Evolutionary conservation across 1,140 invertebrate species (phyloP).

Genomic region (Plodia interpunctella): DNA sequence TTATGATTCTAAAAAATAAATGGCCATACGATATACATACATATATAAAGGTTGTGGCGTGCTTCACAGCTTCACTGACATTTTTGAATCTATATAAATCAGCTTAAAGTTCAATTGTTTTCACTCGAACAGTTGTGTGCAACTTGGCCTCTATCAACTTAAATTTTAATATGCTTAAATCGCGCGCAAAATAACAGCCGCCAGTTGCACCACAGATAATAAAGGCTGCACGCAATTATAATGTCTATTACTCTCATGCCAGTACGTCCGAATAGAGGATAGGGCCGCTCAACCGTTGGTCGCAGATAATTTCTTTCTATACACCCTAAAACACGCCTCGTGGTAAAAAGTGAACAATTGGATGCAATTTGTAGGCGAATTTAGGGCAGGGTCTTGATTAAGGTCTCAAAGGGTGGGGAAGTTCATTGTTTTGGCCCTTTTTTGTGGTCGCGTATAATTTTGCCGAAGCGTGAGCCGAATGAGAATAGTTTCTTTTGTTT

Average conservation of each 20-base stretch:
- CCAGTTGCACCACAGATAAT: background rate
- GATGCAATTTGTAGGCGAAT: conserved; percentile 74
- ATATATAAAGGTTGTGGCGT: no score
- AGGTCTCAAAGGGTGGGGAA: conserved; percentile 50
- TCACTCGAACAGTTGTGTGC: background rate
- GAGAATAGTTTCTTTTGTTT: conserved; percentile 25
- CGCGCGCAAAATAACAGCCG: conserved; percentile 36
- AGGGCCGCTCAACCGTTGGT: conserved; percentile 50
- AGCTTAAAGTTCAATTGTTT: background rate
- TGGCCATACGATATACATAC: no score
- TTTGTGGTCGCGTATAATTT: conserved; percentile 47
- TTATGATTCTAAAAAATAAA: no score
- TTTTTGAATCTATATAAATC: no score
- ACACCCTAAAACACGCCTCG: conserved; percentile 56
- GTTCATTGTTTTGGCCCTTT: conserved; percentile 61
- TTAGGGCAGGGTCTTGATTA: conserved; percentile 67
- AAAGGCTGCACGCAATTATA: conserved; percentile 34
- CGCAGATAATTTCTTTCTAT: conserved; percentile 54
- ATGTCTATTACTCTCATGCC: conserved; percentile 44
- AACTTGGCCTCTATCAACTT: background rate
- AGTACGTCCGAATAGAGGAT: conserved; percentile 51
- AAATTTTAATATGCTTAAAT: conserved; percentile 20
- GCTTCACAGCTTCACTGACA: no score
- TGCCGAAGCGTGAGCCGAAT: conserved; percentile 38
- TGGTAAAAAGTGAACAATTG: conserved; percentile 76